Evolutionary conservation across 2,888 invertebrate species (phyloP).

Genomic region (Hoplodrina blanda): DNA sequence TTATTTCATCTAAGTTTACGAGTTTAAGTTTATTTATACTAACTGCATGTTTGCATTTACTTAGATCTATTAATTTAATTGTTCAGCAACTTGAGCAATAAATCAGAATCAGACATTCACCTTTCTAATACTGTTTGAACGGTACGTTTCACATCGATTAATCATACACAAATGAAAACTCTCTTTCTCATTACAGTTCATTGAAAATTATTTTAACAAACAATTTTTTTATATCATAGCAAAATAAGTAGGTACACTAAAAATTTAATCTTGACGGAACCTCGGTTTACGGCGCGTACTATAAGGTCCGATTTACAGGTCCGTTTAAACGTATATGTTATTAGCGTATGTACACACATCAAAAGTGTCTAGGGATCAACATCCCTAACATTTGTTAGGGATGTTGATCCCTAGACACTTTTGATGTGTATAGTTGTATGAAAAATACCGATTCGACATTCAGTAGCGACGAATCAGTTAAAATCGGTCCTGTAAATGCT

Average conservation of each 20-base stretch:
- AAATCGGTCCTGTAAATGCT: too few relatives aligned
- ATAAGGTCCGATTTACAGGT: too few relatives aligned
- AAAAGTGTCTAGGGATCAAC: too few relatives aligned
- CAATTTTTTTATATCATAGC: slow-evolving; percentile 33
- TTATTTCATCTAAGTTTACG: slow-evolving; percentile 35
- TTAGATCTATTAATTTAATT: slow-evolving; percentile 21
- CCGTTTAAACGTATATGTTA: too few relatives aligned
- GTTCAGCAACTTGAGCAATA: slow-evolving; percentile 5
- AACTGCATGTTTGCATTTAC: neutral
- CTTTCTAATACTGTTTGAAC: slow-evolving; percentile 16
- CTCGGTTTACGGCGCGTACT: too few relatives aligned
- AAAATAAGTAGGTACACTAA: slow-evolving; percentile 25
- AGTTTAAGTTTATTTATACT: slow-evolving; percentile 8
- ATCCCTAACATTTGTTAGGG: too few relatives aligned
- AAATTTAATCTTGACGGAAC: slow-evolving; percentile 9
- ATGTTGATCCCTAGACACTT: too few relatives aligned
- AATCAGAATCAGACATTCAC: slow-evolving; percentile 32
- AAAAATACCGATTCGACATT: too few relatives aligned
- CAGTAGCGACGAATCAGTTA: too few relatives aligned
- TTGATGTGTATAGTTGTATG: too few relatives aligned
- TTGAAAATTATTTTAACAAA: slow-evolving; percentile 9
- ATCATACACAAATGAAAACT: slow-evolving; percentile 29
- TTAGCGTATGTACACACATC: too few relatives aligned
- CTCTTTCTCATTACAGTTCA: slow-evolving; percentile 32
- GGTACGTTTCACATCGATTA: slow-evolving; percentile 29